Base-by-base conservation (phyloP, 2,797 vertebrate species). In the Linurgus olivaceus region DNA sequence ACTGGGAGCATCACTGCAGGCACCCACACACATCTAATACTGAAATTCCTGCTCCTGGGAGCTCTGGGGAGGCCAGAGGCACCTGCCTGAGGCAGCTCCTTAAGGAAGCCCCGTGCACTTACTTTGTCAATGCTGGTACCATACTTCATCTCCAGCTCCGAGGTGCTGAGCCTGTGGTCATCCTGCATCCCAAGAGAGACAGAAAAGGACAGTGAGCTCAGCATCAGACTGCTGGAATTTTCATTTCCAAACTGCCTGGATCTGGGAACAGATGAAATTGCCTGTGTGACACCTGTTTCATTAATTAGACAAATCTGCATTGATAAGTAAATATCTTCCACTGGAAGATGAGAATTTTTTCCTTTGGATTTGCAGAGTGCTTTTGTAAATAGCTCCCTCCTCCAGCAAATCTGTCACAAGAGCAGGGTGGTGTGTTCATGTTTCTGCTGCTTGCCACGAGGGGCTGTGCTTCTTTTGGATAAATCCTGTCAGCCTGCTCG, bases 141-240 rank as follows among this genome's bases (percentile, higher is more conserved):
- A 2, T 98, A 98, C 86, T 98, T 98, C 45, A 92, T 94, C 90
- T 98, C 98, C 86, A 98, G 48, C n/a, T 98, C 98, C 11, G 93
- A 93, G 67, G 40, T 7, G 57, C 85, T 97, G 95, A 98, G 98
- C 88, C 93, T 98, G 96, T 98, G 98, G 76, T 98, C 98, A 72
- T 98, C 97, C 98, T 98, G 87, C 72, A 80, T 40, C 20, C 17
- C 90, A 33, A 66, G 71, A 84, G 63, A 77, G 61, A 89, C 45
- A 85, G 67, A 67, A 74, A 74, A 65, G 2, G 0, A n/a, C 7
- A 33, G 35, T 67, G 24, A 96, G 61, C 23, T 59, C 4, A 51
- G 21, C 29, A 48, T 11, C 45, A 86, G 18, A 1, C 16, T 47
- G 63, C 4, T 59, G 55, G 8, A 17, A 17, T 7, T 11, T 20